phyloP scores from a whole-genome alignment of 1,140 invertebrate genomes.

The Chironomus tepperi region DNA sequence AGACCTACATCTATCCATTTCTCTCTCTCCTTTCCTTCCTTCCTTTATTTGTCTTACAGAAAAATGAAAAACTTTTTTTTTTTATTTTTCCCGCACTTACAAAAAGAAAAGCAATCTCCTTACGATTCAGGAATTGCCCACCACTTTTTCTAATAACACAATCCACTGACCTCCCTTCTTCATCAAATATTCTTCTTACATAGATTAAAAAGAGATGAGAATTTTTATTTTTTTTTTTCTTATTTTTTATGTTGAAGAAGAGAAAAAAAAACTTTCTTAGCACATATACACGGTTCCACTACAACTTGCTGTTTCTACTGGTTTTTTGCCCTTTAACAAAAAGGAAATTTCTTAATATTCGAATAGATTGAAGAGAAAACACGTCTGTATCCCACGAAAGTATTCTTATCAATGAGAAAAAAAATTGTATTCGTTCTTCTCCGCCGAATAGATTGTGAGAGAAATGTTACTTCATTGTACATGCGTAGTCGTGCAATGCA shows the following conservation, averaged over 20 bases:
- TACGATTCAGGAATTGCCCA: not conserved
- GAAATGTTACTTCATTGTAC: not conserved
- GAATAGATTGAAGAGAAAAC: not conserved
- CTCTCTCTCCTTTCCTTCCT: not conserved
- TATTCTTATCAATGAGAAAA: conserved; percentile 16
- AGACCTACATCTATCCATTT: not conserved
- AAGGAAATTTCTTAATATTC: too few relatives aligned
- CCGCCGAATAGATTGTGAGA: not conserved
- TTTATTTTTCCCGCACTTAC: not conserved
- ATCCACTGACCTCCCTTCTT: not conserved
- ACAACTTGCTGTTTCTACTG: too few relatives aligned
- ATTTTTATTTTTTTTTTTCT: conserved; percentile 5
- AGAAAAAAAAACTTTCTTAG: too few relatives aligned
- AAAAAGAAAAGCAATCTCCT: too few relatives aligned
- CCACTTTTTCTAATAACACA: not conserved
- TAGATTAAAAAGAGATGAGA: not conserved
- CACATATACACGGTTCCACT: too few relatives aligned
- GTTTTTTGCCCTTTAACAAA: too few relatives aligned
- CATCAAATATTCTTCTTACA: not conserved
- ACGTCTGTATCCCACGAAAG: conserved; percentile 8
- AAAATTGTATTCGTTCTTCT: not conserved
- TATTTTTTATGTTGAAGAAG: too few relatives aligned
- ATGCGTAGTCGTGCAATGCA: conserved; percentile 11
- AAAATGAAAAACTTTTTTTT: not conserved
- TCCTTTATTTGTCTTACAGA: not conserved